Percentiles rank a stretch among this genome's conserved stretches.
These are phyloP conservation scores for Dryobota labecula DNA, from an alignment of 2,888 invertebrate genomes.

Conservation along the genomic window DNA sequence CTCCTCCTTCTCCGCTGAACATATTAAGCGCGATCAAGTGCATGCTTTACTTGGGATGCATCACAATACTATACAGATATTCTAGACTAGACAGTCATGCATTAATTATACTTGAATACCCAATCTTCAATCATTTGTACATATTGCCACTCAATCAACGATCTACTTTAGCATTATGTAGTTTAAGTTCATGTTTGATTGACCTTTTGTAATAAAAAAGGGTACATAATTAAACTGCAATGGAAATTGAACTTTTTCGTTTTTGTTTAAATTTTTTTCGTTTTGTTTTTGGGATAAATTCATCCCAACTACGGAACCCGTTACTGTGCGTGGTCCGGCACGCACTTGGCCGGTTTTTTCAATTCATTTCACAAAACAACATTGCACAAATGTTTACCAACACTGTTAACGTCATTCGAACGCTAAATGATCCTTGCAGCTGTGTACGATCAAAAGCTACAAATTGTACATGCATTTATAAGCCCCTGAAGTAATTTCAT, in stretches of 20 bases:
- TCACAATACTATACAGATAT: background rate
- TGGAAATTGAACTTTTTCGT: background rate
- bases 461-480: conserved; percentile 50
- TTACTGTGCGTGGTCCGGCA: too few relatives aligned
- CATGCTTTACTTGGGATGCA: background rate
- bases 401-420: background rate
- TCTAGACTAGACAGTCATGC: background rate
- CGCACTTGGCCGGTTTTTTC: too few relatives aligned
- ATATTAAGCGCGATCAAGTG: background rate
- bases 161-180: background rate
- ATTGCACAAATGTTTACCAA: background rate
- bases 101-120: background rate
- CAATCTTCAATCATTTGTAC: background rate
- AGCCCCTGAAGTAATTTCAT: background rate
- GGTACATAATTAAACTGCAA: background rate
- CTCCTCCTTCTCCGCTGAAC: conserved; percentile 91
- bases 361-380: background rate
- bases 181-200: background rate
- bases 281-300: too few relatives aligned
- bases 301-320: too few relatives aligned
- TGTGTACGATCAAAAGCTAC: conserved; percentile 13
- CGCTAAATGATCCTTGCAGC: conserved; percentile 1
- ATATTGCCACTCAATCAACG: background rate
- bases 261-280: too few relatives aligned
- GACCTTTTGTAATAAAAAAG: background rate